These are phyloP conservation scores for Drusus annulatus DNA, from an alignment of 1,140 invertebrate species.

Conservation along the genomic window DNA sequence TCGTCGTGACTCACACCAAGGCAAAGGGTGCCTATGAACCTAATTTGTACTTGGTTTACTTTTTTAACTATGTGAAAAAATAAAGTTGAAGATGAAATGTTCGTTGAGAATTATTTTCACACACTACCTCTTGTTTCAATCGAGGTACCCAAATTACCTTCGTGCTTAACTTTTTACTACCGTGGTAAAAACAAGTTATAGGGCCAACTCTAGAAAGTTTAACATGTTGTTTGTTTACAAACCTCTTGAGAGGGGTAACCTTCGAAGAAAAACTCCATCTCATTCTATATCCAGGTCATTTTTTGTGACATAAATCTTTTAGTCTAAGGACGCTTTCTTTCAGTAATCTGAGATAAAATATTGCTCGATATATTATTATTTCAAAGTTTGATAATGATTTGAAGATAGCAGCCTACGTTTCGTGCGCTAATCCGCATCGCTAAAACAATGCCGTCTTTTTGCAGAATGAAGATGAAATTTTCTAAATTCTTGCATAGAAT, in stretches of 20 bases:
- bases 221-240: not conserved
- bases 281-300: not conserved
- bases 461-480: too few relatives aligned
- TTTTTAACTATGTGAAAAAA: slow-evolving; percentile 7
- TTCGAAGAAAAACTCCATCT: not conserved
- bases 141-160: not conserved
- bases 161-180: not conserved
- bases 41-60: not conserved
- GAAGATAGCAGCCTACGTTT: too few relatives aligned
- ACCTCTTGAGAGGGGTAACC: not conserved
- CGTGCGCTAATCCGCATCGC: too few relatives aligned
- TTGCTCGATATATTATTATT: not conserved
- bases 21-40: too few relatives aligned
- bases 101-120: not conserved
- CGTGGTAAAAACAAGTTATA: not conserved
- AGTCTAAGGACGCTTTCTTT: not conserved
- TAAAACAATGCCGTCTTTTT: too few relatives aligned
- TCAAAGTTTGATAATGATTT: too few relatives aligned
- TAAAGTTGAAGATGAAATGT: not conserved
- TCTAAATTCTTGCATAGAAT: too few relatives aligned
- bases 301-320: too few relatives aligned
- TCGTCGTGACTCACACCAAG: too few relatives aligned
- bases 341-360: not conserved
- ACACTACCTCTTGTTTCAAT: not conserved
- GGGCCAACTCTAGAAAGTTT: too few relatives aligned